Evolutionary conservation across 1,140 invertebrate genomes (phyloP).

Genomic region (Drosophila ficusphila): DNA sequence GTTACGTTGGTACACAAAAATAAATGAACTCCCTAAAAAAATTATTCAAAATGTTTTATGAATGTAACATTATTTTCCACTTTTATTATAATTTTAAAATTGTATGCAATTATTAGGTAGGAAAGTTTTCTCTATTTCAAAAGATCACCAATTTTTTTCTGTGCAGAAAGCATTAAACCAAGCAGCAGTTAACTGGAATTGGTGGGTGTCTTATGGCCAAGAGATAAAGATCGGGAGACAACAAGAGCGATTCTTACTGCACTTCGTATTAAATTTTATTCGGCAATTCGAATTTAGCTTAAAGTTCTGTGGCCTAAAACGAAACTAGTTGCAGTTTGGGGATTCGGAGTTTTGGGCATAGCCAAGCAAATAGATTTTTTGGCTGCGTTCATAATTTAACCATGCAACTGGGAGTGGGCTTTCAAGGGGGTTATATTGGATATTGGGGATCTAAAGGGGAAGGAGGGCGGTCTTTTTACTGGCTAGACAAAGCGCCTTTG

Average conservation of each 20-base stretch:
- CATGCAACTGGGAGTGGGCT: conserved; percentile 29
- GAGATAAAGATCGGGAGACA: conserved; percentile 48
- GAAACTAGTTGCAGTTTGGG: conserved; percentile 16
- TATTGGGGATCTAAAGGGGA: not conserved
- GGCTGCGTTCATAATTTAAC: conserved; percentile 57
- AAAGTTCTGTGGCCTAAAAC: conserved; percentile 31
- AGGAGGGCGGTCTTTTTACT: conserved; percentile 25
- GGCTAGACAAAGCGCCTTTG: conserved; percentile 65
- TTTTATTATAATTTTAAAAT: too few species aligned
- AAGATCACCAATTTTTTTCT: not conserved
- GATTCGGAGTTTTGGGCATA: conserved; percentile 34
- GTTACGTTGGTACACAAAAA: conserved; percentile 5
- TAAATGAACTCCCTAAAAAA: too few species aligned
- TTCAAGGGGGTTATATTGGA: not conserved
- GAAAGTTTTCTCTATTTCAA: not conserved
- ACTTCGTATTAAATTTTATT: conserved; percentile 46
- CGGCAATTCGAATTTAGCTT: conserved; percentile 36
- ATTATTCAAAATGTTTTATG: too few species aligned
- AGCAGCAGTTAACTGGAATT: conserved; percentile 26
- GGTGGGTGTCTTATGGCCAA: conserved; percentile 45
- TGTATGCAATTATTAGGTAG: too few species aligned
- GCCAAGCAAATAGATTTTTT: conserved; percentile 28
- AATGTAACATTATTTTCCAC: too few species aligned
- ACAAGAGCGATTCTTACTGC: conserved; percentile 25
- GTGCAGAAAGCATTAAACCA: conserved; percentile 10